A percentile compares a stretch with the other conserved stretches of the same genome.
Conservation (phyloP, 2,888 invertebrate species). For the Tholera decimalis region DNA sequence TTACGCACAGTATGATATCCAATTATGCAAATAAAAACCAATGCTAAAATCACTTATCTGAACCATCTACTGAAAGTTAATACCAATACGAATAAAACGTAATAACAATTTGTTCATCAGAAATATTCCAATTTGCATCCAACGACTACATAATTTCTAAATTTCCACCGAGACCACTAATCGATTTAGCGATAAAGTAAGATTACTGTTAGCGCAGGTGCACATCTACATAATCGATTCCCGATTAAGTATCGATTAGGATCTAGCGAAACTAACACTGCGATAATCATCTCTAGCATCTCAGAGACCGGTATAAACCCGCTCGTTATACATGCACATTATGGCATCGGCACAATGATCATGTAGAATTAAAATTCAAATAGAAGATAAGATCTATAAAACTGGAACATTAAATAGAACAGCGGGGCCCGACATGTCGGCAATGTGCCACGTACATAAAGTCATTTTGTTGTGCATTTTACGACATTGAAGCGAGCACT, state of each 20-base stretch:
- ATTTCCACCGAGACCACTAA: constrained; percentile 54
- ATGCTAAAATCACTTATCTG: constrained; percentile 50
- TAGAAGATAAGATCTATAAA: constrained; percentile 79
- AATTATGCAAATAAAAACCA: constrained; percentile 51
- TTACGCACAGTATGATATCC: constrained; percentile 15
- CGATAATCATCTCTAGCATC: constrained; percentile 65
- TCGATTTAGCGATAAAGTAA: constrained; percentile 58
- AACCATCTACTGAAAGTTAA: constrained; percentile 56
- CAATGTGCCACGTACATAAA: constrained; percentile 73
- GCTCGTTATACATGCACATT: constrained; percentile 67
- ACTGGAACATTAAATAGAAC: constrained; percentile 78
- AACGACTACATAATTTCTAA: constrained; percentile 62
- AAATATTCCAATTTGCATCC: constrained; percentile 47
- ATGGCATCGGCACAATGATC: constrained; percentile 72
- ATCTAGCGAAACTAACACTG: constrained; percentile 68
- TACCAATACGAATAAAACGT: constrained; percentile 39
- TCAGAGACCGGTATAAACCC: constrained; percentile 59
- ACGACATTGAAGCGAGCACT: constrained; percentile 75
- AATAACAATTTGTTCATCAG: constrained; percentile 47
- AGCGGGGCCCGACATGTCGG: constrained; percentile 73
- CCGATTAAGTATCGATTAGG: constrained; percentile 66
- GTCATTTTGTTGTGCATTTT: constrained; percentile 81
- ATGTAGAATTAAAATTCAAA: constrained; percentile 83
- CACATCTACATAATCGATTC: constrained; percentile 67
- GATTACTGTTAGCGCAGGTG: constrained; percentile 54